Evolutionary conservation across 2,888 invertebrate genomes (phyloP), one percentile per base, ranked within the genome.

Genomic region (Parnassius mnemosyne): DNA sequence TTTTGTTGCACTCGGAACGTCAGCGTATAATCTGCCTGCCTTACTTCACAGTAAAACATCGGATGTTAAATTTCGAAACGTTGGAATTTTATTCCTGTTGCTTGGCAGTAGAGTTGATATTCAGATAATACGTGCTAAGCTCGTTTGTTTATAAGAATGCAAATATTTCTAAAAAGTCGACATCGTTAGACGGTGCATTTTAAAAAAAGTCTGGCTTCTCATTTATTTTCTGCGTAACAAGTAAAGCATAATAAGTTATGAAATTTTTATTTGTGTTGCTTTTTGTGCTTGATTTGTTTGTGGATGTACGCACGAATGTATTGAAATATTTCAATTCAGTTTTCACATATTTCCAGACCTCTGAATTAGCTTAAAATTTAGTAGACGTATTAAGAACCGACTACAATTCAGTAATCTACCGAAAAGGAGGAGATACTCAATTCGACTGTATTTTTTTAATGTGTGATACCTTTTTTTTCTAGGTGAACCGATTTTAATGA

Each of bases 1-100:
- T 80, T 78, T 76, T 66, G 68, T 72, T 69, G 64, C 61, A 44
- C 58, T 56, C 53, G 47, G 42, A 51, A 51, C 64, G 59, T 63
- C 62, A 49, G 63, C 47, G 60, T 52, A 50, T 60, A 60, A 60
- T 52, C 59, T 55, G 59, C 55, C 58, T 53, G 20, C 58, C 51
- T 51, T 11, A 20, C 50, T 44, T 20, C 16, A 12, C 43, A 34
- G 20, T 47, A 49, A 53, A 43, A 49, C 43, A 60, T 57, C 61
- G 46, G 61, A 67, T 53, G 34, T 54, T 41, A 55, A 44, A 2
- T 13, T 50, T 12, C 10, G 41, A 41, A 10, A 16, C 20, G n/a
- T 16, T 49, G 7, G 44, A 55, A 46, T 59, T 56, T 43, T 43
- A 49, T 10, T 53, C 11, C 46, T 63, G 16, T 55, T 9, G 2